Percentiles rank a stretch among this genome's conserved stretches.
phyloP scores from a whole-genome alignment of 1,140 invertebrate species.

The Caligus rogercresseyi region DNA sequence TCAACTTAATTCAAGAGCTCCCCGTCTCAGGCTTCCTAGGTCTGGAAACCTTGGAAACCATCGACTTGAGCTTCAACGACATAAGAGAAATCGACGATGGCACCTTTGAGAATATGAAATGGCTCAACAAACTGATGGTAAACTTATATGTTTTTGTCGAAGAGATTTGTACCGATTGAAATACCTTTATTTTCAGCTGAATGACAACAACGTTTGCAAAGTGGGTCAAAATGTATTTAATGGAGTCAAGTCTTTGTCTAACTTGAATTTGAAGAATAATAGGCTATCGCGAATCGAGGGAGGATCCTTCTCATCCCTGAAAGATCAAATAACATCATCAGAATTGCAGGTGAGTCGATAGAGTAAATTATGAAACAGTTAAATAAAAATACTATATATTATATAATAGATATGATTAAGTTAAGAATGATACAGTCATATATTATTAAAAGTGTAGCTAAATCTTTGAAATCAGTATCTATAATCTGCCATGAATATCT shows the following conservation, averaged over 20 bases:
- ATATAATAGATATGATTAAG: no score
- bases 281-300: background rate
- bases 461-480: no score
- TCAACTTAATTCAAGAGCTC: constrained; percentile 16
- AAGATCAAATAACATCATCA: background rate
- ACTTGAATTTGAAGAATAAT: constrained; percentile 7
- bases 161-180: no score
- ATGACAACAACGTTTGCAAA: constrained; percentile 19
- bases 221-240: constrained; percentile 2
- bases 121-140: constrained; percentile 7
- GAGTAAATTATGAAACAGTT: no score
- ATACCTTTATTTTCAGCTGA: constrained; percentile 9
- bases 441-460: no score
- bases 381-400: background rate
- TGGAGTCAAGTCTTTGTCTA: background rate
- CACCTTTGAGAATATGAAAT: constrained; percentile 17
- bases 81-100: constrained; percentile 6
- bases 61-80: constrained; percentile 19
- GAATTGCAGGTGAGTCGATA: constrained; percentile 15
- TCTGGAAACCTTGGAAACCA: constrained; percentile 16
- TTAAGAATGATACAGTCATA: no score
- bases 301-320: background rate
- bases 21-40: constrained; percentile 10
- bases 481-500: no score
- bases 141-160: background rate